A percentile compares a stretch with the other conserved stretches of the same genome.
Evolutionary conservation across 2,888 invertebrate genomes (phyloP).

Genomic region (Mactromeris polynyma): DNA sequence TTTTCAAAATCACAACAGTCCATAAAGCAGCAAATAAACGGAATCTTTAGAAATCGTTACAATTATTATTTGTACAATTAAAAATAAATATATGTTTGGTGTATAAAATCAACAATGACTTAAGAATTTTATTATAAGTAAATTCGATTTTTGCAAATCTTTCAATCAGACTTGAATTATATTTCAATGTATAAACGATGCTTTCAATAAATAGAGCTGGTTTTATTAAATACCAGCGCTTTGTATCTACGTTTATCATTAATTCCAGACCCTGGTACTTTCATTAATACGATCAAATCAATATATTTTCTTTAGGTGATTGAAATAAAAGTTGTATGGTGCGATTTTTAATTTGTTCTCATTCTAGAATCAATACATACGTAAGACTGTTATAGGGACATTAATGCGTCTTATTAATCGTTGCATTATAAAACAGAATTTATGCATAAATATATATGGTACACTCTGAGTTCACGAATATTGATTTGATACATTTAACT

Average conservation of each 20-base stretch:
- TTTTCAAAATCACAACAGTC: too few relatives aligned
- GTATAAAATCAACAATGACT: not conserved
- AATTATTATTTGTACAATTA: too few relatives aligned
- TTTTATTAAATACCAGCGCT: not conserved
- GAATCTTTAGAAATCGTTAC: too few relatives aligned
- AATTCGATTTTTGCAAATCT: not conserved
- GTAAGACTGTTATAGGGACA: not conserved
- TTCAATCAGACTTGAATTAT: not conserved
- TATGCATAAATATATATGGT: too few relatives aligned
- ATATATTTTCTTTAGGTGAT: not conserved
- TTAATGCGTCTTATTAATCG: not conserved
- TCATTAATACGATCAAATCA: not conserved
- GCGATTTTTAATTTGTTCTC: not conserved
- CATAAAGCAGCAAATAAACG: too few relatives aligned
- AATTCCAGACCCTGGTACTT: not conserved
- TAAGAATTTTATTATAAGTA: not conserved
- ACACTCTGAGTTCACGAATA: too few relatives aligned
- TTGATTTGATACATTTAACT: too few relatives aligned
- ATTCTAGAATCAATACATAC: not conserved
- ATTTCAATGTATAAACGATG: not conserved
- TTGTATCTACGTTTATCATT: not conserved
- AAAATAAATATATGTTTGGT: not conserved
- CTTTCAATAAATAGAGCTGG: not conserved
- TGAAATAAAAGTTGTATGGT: not conserved
- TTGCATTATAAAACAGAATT: too few relatives aligned